A percentile compares a stretch with the other conserved stretches of the same genome.
phyloP scores from a whole-genome alignment of 2,888 invertebrate genomes.

The Psylliodes chrysocephalus region DNA sequence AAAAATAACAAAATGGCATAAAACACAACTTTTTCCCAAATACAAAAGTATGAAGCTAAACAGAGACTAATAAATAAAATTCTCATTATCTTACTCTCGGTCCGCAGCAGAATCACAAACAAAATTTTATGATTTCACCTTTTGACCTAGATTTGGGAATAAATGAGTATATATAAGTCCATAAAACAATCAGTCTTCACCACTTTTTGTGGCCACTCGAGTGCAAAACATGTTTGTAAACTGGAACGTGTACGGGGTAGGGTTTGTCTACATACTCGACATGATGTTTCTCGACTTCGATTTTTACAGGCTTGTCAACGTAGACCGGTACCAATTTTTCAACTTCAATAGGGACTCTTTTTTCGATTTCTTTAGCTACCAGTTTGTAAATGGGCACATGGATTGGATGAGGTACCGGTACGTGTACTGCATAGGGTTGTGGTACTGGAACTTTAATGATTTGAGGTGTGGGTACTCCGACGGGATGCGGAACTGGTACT shows the following conservation, averaged over 20 bases:
- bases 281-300: constrained; percentile 79
- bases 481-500: constrained; percentile 77
- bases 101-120: too few relatives aligned
- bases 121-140: too few relatives aligned
- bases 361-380: constrained; percentile 77
- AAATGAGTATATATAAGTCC: too few relatives aligned
- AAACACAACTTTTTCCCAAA: too few relatives aligned
- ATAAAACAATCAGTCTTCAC: too few relatives aligned
- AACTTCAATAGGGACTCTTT: constrained; percentile 78
- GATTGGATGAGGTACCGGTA: constrained; percentile 77
- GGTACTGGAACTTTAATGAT: constrained; percentile 78
- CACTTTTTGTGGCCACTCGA: constrained; percentile 32
- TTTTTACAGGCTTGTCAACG: constrained; percentile 79
- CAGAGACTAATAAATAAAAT: too few relatives aligned
- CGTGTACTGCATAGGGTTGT: constrained; percentile 79
- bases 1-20: too few relatives aligned
- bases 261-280: constrained; percentile 73
- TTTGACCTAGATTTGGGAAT: too few relatives aligned
- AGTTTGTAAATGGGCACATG: constrained; percentile 79
- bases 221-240: constrained; percentile 80
- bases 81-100: too few relatives aligned
- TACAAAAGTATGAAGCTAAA: too few relatives aligned
- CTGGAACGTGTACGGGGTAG: constrained; percentile 78
- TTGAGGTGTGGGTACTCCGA: constrained; percentile 77
- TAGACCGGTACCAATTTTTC: constrained; percentile 78